phyloP scores from a whole-genome alignment of 2,888 invertebrate species.

The Noctua fimbriata region DNA sequence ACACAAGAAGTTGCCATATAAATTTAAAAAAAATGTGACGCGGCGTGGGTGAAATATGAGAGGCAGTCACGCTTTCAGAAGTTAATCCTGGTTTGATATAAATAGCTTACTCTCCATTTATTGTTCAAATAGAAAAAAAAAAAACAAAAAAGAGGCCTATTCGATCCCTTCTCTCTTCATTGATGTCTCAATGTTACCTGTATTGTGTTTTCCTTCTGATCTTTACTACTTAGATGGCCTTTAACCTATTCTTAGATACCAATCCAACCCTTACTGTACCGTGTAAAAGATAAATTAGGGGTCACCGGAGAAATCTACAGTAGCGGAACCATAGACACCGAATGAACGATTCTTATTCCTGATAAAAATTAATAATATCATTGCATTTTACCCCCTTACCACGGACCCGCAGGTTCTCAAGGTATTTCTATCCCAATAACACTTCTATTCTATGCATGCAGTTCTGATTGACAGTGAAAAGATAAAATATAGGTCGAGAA shows the following conservation, averaged over 20 bases:
- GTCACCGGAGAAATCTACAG: conserved; percentile 82
- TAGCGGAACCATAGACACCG: conserved; percentile 78
- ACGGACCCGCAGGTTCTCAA: conserved; percentile 91
- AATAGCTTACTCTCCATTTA: conserved; percentile 70
- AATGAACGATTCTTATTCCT: conserved; percentile 83
- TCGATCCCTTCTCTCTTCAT: conserved; percentile 81
- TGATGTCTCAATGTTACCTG: conserved; percentile 86
- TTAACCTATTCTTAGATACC: conserved; percentile 80
- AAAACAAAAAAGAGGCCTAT: conserved; percentile 74
- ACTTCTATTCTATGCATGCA: conserved; percentile 88
- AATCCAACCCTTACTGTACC: conserved; percentile 70
- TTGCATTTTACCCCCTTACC: conserved; percentile 89
- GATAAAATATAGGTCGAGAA: conserved; percentile 61
- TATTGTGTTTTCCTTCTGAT: conserved; percentile 82
- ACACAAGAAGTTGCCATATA: not conserved
- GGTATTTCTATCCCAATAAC: conserved; percentile 90
- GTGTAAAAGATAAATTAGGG: conserved; percentile 78
- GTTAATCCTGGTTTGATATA: not conserved
- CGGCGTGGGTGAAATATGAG: not conserved
- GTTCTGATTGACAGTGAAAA: conserved; percentile 76
- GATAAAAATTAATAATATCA: conserved; percentile 87
- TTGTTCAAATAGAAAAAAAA: conserved; percentile 77
- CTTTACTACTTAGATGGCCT: conserved; percentile 78
- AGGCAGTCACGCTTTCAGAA: not conserved
- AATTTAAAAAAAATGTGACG: conserved; percentile 20